Evolutionary conservation across 1,140 invertebrate genomes (phyloP).

Genomic region (Drosophila teissieri): DNA sequence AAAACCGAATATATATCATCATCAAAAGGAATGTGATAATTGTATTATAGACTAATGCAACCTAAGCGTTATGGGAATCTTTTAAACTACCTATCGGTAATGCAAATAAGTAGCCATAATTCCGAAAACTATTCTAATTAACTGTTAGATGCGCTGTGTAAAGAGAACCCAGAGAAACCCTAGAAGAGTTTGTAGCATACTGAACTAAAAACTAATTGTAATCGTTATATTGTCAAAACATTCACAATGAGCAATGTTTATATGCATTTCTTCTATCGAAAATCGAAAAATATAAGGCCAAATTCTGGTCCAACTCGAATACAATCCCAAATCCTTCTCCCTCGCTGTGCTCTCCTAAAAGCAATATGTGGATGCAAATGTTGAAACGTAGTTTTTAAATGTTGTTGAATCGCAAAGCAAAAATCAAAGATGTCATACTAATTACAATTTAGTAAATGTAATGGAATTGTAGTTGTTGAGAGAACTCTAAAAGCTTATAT

Average conservation of each 20-base stretch:
- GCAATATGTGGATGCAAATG: conserved; percentile 64
- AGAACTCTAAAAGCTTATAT: conserved; percentile 56
- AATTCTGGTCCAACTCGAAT: conserved; percentile 36
- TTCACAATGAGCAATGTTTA: conserved; percentile 56
- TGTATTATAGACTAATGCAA: conserved; percentile 80
- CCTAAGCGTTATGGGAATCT: conserved; percentile 62
- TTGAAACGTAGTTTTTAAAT: conserved; percentile 64
- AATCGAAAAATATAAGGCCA: conserved; percentile 20
- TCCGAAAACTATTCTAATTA: conserved; percentile 23
- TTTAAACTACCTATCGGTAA: conserved; percentile 44
- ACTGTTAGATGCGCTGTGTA: conserved; percentile 36
- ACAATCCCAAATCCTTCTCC: conserved; percentile 18
- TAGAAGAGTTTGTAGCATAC: conserved; percentile 40
- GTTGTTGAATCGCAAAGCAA: conserved; percentile 60
- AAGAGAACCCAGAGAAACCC: conserved; percentile 13
- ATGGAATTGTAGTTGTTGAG: conserved; percentile 65
- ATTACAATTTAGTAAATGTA: conserved; percentile 49
- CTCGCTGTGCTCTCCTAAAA: conserved; percentile 44
- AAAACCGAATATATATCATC: conserved; percentile 77
- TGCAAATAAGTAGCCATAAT: conserved; percentile 26
- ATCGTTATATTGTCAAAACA: conserved; percentile 26
- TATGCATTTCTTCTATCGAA: conserved; percentile 57
- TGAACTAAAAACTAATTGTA: conserved; percentile 36
- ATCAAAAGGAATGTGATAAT: conserved; percentile 83
- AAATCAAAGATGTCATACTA: conserved; percentile 60